Evolutionary conservation across 1,140 invertebrate genomes (phyloP).

Genomic region (Drosophila ironensis): DNA sequence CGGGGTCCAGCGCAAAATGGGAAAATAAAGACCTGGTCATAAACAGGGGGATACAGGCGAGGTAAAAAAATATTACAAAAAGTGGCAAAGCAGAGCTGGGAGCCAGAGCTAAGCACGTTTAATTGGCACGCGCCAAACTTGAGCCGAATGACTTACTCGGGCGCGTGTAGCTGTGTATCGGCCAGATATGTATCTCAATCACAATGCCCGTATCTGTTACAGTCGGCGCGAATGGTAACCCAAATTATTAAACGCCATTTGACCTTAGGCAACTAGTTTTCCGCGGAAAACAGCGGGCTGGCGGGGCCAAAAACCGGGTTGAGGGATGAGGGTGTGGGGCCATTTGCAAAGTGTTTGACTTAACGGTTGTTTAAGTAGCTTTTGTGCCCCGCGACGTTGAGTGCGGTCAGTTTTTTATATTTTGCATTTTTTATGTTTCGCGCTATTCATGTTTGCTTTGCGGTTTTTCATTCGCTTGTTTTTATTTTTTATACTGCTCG

Average conservation of each 20-base stretch:
- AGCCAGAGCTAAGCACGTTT: slow-evolving; percentile 50
- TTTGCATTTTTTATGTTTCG: not conserved
- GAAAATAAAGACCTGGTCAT: slow-evolving; percentile 19
- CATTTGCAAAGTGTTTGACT: slow-evolving; percentile 65
- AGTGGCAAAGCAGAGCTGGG: slow-evolving; percentile 27
- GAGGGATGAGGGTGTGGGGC: slow-evolving; percentile 24
- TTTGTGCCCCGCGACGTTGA: slow-evolving; percentile 36
- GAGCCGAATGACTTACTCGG: slow-evolving; percentile 66
- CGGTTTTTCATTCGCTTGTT: slow-evolving; percentile 21
- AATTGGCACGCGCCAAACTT: slow-evolving; percentile 72
- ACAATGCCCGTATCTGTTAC: slow-evolving; percentile 20
- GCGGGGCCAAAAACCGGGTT: not conserved
- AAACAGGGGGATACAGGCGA: slow-evolving; percentile 1
- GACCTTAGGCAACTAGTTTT: slow-evolving; percentile 64
- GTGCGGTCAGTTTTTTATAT: slow-evolving; percentile 50
- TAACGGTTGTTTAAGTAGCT: slow-evolving; percentile 66
- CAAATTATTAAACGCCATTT: slow-evolving; percentile 79
- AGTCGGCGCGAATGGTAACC: slow-evolving; percentile 40
- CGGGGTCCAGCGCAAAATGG: slow-evolving; percentile 10
- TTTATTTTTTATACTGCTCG: slow-evolving; percentile 19
- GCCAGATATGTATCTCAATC: slow-evolving; percentile 60
- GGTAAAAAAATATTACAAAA: too few relatives aligned
- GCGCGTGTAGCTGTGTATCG: slow-evolving; percentile 41
- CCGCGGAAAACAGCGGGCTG: not conserved
- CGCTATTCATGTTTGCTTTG: slow-evolving; percentile 11